Base-by-base conservation (phyloP, 1,140 invertebrate species). In the Pogonognathellus flavescens region DNA sequence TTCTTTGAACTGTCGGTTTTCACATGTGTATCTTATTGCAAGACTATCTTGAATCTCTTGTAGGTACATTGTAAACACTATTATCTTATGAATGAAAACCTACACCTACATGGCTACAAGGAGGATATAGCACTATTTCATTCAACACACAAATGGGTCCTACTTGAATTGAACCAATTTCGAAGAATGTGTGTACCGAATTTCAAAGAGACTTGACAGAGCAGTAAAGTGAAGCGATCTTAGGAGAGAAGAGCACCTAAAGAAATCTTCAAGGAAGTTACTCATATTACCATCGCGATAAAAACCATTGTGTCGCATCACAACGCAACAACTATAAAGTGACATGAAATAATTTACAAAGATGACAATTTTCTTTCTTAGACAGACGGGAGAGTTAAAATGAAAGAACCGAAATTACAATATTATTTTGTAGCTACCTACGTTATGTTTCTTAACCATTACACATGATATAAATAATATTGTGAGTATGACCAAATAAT, bases 211-310 rank as follows among this genome's bases (percentile, higher is more conserved):
- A 31, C 5, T 72, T 16, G n/a, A 57, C 11, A n/a, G n/a, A 2
- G n/a, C 53, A 57, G n/a, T n/a, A 57, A 57, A 57, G 53, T 57
- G n/a, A n/a, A 57, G 11, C 53, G 2, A n/a, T 57, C 11, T 13
- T 25, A 72, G 8, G 8, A 70, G 66, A 41, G 16, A 41, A 72
- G 66, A 76, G 70, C 70, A 76, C 70, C 70, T 50, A 76, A 76
- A 76, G 31, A 76, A 76, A 76, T 41, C 31, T 76, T 76, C 31
- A 76, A 76, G 70, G 70, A 76, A 76, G 70, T 76, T 76, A 76
- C 70, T 76, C 70, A 50, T 41, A 50, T 76, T 76, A 76, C 70
- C 25, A 50, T 31, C 41, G 0, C n/a, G 31, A 76, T 31, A 76
- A 76, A 72, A 76, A 76, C 70, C 49, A 18, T 62, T 62, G 18